Conservation (phyloP, 2,797 vertebrate species). For the Calcarius lapponicus region DNA sequence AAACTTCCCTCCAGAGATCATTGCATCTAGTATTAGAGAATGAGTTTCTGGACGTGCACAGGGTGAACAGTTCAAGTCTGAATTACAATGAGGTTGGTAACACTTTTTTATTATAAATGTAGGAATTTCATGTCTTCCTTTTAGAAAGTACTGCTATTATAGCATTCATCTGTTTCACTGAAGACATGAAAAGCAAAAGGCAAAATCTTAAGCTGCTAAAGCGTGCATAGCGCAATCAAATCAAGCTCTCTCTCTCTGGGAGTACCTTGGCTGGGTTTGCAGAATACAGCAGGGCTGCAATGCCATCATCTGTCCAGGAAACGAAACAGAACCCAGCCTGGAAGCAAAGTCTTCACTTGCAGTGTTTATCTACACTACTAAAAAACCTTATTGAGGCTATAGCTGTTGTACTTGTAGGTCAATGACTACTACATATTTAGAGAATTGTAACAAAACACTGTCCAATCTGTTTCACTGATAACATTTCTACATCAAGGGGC, state of each 20-base stretch:
- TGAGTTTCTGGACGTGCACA: constrained; percentile 73
- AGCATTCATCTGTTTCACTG: constrained; percentile 66
- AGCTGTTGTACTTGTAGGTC: not conserved
- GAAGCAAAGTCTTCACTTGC: not conserved
- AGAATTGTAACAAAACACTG: not conserved
- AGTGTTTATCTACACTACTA: not conserved
- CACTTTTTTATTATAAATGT: constrained; percentile 70
- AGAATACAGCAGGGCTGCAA: constrained; percentile 46
- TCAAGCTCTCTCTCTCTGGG: constrained; percentile 46
- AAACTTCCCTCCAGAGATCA: constrained; percentile 76
- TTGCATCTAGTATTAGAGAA: constrained; percentile 77
- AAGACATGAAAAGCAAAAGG: constrained; percentile 66
- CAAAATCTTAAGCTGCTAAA: constrained; percentile 55
- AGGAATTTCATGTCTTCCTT: constrained; percentile 72
- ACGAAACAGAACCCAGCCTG: constrained; percentile 17
- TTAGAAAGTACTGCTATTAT: constrained; percentile 69
- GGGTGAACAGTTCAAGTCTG: constrained; percentile 75
- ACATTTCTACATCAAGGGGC: not conserved
- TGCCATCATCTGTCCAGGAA: constrained; percentile 75
- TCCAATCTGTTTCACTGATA: not conserved
- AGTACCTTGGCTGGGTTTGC: constrained; percentile 50
- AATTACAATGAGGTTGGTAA: constrained; percentile 76
- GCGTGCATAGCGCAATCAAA: constrained; percentile 43
- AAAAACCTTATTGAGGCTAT: not conserved
- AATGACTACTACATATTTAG: not conserved